phyloP scores from a whole-genome alignment of 2,888 invertebrate genomes.

The Euplexia lucipara region DNA sequence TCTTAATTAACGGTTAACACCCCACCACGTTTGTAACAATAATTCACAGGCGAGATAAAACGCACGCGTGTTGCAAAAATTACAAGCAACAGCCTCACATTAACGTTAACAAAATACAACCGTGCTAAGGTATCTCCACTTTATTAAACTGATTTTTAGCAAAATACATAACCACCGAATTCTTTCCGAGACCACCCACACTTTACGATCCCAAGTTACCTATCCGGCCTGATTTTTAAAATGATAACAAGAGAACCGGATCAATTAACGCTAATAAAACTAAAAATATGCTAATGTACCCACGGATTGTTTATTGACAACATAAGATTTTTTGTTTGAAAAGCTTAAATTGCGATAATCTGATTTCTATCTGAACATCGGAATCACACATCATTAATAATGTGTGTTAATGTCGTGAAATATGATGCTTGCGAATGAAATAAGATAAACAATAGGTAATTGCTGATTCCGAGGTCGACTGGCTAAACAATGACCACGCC shows the following conservation, averaged over 20 bases:
- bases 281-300: constrained; percentile 51
- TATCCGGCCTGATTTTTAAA: constrained; percentile 51
- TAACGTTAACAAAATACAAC: constrained; percentile 19
- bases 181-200: constrained; percentile 57
- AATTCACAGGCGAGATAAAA: constrained; percentile 38
- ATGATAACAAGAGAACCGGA: constrained; percentile 57
- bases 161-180: constrained; percentile 45
- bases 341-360: constrained; percentile 30
- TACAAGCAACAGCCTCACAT: constrained; percentile 10
- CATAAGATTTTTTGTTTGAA: constrained; percentile 37
- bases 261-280: constrained; percentile 58
- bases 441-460: constrained; percentile 48
- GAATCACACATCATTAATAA: constrained; percentile 57
- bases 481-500: constrained; percentile 65
- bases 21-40: constrained; percentile 39
- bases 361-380: constrained; percentile 40
- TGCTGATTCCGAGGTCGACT: constrained; percentile 50
- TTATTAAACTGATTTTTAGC: constrained; percentile 42
- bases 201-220: constrained; percentile 51
- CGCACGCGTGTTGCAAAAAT: constrained; percentile 27
- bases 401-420: constrained; percentile 45
- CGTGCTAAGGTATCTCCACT: constrained; percentile 19
- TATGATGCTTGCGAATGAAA: constrained; percentile 42
- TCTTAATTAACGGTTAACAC: constrained; percentile 64
- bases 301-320: constrained; percentile 47